phyloP scores from a whole-genome alignment of 2,888 invertebrate genomes.

The Eugnorisma glareosa region DNA sequence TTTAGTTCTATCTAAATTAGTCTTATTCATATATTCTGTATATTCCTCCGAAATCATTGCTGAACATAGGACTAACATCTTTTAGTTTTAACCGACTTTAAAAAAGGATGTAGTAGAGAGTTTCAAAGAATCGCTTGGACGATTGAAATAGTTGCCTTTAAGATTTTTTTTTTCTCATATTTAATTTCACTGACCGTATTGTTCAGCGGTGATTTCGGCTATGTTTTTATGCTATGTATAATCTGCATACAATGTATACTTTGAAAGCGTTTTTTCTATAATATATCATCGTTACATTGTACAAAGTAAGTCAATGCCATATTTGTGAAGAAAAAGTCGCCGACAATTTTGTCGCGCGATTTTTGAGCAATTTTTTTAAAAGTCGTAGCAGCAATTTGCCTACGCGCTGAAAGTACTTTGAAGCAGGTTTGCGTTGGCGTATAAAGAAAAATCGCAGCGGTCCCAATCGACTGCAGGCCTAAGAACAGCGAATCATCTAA shows the following conservation, averaged over 20 bases:
- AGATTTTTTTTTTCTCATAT: not conserved
- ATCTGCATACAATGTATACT: slow-evolving; percentile 85
- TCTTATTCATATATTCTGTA: slow-evolving; percentile 76
- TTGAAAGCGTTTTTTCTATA: slow-evolving; percentile 85
- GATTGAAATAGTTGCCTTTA: not conserved
- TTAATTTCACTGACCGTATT: not conserved
- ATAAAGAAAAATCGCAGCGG: slow-evolving; percentile 44
- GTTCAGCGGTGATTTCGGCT: slow-evolving; percentile 3
- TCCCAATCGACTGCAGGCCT: slow-evolving; percentile 44
- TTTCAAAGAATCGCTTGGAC: not conserved
- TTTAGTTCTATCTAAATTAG: slow-evolving; percentile 87
- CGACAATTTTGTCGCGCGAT: slow-evolving; percentile 37
- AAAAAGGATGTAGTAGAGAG: not conserved
- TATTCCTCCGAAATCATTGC: slow-evolving; percentile 55
- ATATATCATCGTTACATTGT: slow-evolving; percentile 73
- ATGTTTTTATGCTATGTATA: slow-evolving; percentile 66
- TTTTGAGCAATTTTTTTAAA: slow-evolving; percentile 63
- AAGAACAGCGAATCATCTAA: slow-evolving; percentile 40
- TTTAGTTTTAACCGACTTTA: not conserved
- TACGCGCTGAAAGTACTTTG: slow-evolving; percentile 33
- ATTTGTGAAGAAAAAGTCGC: slow-evolving; percentile 50
- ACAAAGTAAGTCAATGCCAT: slow-evolving; percentile 64
- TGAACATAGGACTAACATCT: not conserved
- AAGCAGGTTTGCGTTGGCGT: slow-evolving; percentile 29
- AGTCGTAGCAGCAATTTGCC: slow-evolving; percentile 24